These are phyloP conservation scores for Myanophis thanlyinensis DNA, from an alignment of 2,113 vertebrate genomes.

Conservation along the genomic window DNA sequence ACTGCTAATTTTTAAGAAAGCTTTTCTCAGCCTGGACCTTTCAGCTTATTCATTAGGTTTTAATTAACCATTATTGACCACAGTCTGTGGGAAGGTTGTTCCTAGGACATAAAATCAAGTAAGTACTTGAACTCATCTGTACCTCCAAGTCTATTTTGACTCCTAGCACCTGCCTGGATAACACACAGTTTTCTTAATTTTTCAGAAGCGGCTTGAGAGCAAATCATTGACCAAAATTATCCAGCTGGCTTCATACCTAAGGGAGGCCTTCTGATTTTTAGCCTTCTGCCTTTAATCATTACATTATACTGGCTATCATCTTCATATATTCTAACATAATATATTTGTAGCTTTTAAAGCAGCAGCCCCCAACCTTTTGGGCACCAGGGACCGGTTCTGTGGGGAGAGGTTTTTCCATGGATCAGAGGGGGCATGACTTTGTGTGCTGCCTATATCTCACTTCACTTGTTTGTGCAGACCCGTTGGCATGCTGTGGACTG, in stretches of 20 bases:
- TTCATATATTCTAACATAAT: not conserved
- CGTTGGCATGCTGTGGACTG: too few relatives aligned
- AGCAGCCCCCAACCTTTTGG: too few relatives aligned
- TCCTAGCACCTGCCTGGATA: not conserved
- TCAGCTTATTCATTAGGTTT: not conserved
- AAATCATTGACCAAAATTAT: not conserved
- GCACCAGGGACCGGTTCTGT: too few relatives aligned
- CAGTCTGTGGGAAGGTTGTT: not conserved
- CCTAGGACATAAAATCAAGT: not conserved
- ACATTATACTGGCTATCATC: not conserved
- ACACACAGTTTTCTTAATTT: not conserved
- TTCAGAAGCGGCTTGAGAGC: not conserved
- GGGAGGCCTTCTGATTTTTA: not conserved
- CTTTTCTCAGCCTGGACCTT: not conserved
- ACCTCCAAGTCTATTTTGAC: not conserved
- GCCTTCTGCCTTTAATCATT: not conserved
- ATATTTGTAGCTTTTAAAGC: not conserved
- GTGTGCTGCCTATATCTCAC: too few relatives aligned
- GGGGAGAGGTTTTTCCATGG: too few relatives aligned
- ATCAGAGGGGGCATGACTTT: too few relatives aligned
- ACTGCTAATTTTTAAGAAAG: not conserved
- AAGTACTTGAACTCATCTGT: not conserved
- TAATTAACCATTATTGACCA: not conserved
- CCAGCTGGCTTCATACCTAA: not conserved
- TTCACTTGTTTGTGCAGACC: too few relatives aligned